Base-by-base conservation (phyloP, 2,797 vertebrate species). In the Enteromius radiatus region DNA sequence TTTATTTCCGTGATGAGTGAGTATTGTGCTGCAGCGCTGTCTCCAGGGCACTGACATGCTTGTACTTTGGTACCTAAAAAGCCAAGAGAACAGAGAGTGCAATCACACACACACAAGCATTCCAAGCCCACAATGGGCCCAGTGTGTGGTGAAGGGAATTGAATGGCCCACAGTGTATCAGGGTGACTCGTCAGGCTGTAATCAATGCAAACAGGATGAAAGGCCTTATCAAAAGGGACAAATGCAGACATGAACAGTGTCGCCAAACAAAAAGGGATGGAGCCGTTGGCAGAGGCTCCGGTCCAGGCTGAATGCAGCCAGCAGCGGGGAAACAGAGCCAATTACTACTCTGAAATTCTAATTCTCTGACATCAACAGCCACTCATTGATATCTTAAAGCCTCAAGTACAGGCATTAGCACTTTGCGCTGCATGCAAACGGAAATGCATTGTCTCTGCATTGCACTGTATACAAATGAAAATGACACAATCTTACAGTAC, bases 161-260 rank as follows among this genome's bases (percentile, higher is more conserved):
- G 93, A 95, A 95, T 85, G 78, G 85, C 82, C 88, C 91, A 90
- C 91, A 95, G 92, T 93, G 92, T 92, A 94, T 94, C 89, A 84
- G 92, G 90, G 93, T 93, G 93, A 93, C 93, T 94, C 89, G 89
- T 93, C 92, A 89, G 92, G 90, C 93, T 93, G 91, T 92, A 93
- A 95, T 96, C 94, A 95, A 93, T 93, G 92, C 94, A 95, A 94
- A 94, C 93, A 94, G 92, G 92, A 95, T 93, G 94, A 95, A 94
- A 94, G 92, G 82, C 85, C 86, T 93, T 91, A 93, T 94, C 92
- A 93, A 93, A 92, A 91, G 90, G 91, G 91, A 94, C 93, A 93
- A 95, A 95, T 91, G 92, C 91, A 93, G 92, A 93, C 92, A 91
- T 92, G 92, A 94, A 91, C 89, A 87, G 90, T 81, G 87, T 91